Evolutionary conservation across 2,888 invertebrate species (phyloP), one percentile per base, ranked within the genome.

Genomic region (Aporophyla lueneburgensis): DNA sequence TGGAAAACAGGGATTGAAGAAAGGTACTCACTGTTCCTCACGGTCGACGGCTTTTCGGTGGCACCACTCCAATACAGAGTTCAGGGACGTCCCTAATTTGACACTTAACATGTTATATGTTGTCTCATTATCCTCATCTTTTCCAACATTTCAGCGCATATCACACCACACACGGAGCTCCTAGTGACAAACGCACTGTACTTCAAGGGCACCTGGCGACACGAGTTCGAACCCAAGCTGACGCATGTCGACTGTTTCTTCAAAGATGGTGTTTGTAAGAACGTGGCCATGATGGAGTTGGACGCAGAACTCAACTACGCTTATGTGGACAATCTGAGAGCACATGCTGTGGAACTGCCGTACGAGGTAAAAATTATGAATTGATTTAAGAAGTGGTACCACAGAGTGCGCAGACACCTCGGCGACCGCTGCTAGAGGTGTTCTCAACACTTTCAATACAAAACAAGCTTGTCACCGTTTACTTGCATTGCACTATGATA

Each of bases 131-230:
- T n/a, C 5, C 12, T 19, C 0, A 40, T 68, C 9, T 14, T 72
- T 61, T 58, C 5, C 56, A 10, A n/a, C 3, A 40, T 85, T 84
- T 4, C 92, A 97, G 97, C 89, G 10, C 93, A 93, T 63, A 89
- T 97, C 19, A 91, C 92, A 43, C 92, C 96, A 0, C 91, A 96
- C 7, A 95, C 97, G 0, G 95, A 96, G 67, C 89, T 98, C 62
- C 71, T 98, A 0, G 86, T 98, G 24, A 95, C 97, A 0, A 98
- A 98, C 82, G 97, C 97, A 0, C 88, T 98, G 16, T 98, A 97
- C 92, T 98, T 98, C 94, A 98, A 97, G 91, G 97, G 97, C 61
- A 89, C 90, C 2, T 98, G 98, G 98, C 91, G 95, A 71, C 91
- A 95, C 40, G 91, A 97, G 1, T 98, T 98, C 87, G 95, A 97